These are phyloP conservation scores for Aproaerema taeniolella DNA, from an alignment of 2,888 invertebrate species.

Conservation along the genomic window DNA sequence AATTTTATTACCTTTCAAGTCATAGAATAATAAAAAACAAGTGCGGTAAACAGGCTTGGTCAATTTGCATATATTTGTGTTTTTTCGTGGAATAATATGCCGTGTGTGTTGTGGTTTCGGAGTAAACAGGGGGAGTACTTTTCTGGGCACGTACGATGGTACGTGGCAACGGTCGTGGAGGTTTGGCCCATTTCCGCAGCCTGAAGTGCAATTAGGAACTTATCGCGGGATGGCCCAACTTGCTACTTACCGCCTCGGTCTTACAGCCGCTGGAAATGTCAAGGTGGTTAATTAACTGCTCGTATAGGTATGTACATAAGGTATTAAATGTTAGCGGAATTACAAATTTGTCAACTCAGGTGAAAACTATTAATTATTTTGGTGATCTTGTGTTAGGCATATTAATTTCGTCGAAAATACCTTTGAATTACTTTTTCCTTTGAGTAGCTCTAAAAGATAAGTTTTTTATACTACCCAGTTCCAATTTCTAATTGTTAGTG, in stretches of 20 bases:
- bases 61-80: slow-evolving; percentile 8
- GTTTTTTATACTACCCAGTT: too few relatives aligned
- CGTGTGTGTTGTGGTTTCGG: slow-evolving; percentile 32
- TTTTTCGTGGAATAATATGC: background rate
- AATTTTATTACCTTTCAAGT: too few relatives aligned
- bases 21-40: slow-evolving; percentile 6
- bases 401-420: too few relatives aligned
- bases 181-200: slow-evolving; percentile 54
- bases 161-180: slow-evolving; percentile 34
- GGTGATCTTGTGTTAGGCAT: too few relatives aligned
- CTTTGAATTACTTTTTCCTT: too few relatives aligned
- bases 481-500: too few relatives aligned
- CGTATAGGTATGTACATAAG: too few relatives aligned
- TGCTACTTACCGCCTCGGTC: slow-evolving; percentile 30
- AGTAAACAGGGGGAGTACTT: slow-evolving; percentile 43
- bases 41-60: too few relatives aligned
- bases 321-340: too few relatives aligned
- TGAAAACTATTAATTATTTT: too few relatives aligned
- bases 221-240: slow-evolving; percentile 51
- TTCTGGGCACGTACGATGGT: slow-evolving; percentile 52
- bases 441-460: too few relatives aligned
- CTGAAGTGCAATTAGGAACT: slow-evolving; percentile 66
- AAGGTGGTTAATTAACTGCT: slow-evolving; percentile 13
- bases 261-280: slow-evolving; percentile 19
- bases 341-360: too few relatives aligned